Evolutionary conservation across 2,113 vertebrate genomes (phyloP), one percentile per base, ranked within the genome.

Genomic region (Cricetomys ansorgei): DNA sequence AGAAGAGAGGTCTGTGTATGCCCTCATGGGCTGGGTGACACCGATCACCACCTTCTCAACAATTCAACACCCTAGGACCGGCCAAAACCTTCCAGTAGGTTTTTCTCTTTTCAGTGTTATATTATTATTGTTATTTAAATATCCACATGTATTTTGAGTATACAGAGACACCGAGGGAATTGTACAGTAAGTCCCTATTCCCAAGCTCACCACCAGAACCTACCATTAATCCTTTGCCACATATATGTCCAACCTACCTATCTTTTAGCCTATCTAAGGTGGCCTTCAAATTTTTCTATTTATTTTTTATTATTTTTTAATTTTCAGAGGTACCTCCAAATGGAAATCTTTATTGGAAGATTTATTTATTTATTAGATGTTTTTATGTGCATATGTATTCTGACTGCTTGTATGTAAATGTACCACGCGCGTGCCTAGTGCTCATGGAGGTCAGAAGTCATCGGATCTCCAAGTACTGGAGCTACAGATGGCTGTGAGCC

Each of bases 91-190:
- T 80, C 73, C 69, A 11, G 19, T 76, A 29, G 40, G 5, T n/a
- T 94, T 96, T n/a, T 94, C 88, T n/a, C 55, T 92, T 93, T 70
- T 88, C 45, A 79, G 48, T 0, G 53, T 72, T 37, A 25, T 59
- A 43, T 27, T 13, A 6, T 55, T 67, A 27, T 76, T 48, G 83
- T 77, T 48, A 73, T 53, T 43, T 79, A 62, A 89, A 73, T 34
- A 15, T 55, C 8, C 5, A 25, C 23, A n/a, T 37, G 21, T 75
- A 27, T 81, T 81, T 88, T n/a, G 53, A 79, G 64, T 3, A 31
- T 57, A 70, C 19, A 69, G 43, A 91, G 92, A 79, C 88, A 79
- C 5, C 0, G 43, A 65, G 94, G 64, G 9, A 72, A 76, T 1
- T 77, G 3, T 40, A 43, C 21, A 34, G 19, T 11, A 31, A 84